Evolutionary conservation across 2,888 invertebrate species (phyloP), one percentile per base, ranked within the genome.

Genomic region (Escarpia spicata): DNA sequence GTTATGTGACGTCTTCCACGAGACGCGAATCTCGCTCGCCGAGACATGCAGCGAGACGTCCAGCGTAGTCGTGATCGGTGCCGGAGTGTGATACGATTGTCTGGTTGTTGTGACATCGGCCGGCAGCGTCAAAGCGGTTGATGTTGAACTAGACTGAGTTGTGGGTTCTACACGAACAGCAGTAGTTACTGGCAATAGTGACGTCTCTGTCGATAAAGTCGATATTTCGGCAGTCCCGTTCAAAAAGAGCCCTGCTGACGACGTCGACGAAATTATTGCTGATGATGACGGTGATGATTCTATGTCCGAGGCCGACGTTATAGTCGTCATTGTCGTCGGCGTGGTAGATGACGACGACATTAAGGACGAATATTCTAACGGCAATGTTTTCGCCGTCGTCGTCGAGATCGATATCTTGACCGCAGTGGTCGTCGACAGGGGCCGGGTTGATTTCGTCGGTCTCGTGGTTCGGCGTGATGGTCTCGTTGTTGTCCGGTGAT

Each of bases 391-490:
- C 19, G 6, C 75, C n/a, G 75, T 75, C 6, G 75, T 75, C 75
- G 75, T 75, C 75, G 60, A 60, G 0, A 3, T 60, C 60, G 75
- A 75, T 52, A 12, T 52, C 52, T 52, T 52, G 12, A 52, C 12
- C 52, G 52, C 52, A 75, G 75, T 75, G 6, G 75, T 75, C n/a
- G 75, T 75, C 75, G 75, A 75, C 75, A 75, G 19, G 19, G 75
- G 19, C 75, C 6, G 6, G 15, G 19, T 2, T 19, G 75, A 75
- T 75, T 26, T 52, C 37, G 91, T 43, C 19, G 91, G 37, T 15
- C 45, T 37, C 37, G 91, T 91, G n/a, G 91, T 91, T 15, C 45
- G 44, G 52, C 37, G 44, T 19, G 91, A 15, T 91, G 91, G 44
- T 91, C n/a, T 44, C 8, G 19, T 91, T 3, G 91, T 91, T 10